A percentile compares a stretch with the other conserved stretches of the same genome.
phyloP scores from a whole-genome alignment of 2,888 invertebrate genomes.

The Acanthosepion esculentum region DNA sequence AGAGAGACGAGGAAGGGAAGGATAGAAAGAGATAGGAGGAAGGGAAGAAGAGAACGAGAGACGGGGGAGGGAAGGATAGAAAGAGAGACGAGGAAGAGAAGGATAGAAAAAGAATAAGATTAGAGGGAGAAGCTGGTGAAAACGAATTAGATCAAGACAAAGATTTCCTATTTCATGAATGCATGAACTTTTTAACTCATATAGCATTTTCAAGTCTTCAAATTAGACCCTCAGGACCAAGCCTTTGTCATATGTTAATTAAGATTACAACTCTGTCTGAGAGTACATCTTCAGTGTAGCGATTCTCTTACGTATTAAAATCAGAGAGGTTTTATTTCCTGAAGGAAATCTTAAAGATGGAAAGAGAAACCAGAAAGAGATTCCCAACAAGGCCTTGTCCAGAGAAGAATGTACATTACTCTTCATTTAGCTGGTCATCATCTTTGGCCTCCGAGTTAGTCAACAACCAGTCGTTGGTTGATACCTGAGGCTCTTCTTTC shows the following conservation, averaged over 20 bases:
- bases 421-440: not conserved
- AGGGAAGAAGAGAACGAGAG: not conserved
- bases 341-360: not conserved
- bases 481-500: not conserved
- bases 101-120: not conserved
- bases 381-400: not conserved
- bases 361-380: not conserved
- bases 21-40: not conserved
- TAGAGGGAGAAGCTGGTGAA: not conserved
- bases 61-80: not conserved
- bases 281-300: not conserved
- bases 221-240: not conserved
- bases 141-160: not conserved
- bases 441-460: not conserved
- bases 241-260: not conserved
- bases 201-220: not conserved
- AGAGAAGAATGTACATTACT: not conserved
- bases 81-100: not conserved
- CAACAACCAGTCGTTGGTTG: constrained; percentile 4
- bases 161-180: not conserved
- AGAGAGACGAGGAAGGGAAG: not conserved
- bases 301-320: not conserved
- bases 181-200: not conserved
- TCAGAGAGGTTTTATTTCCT: not conserved
- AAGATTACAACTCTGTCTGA: not conserved